A percentile compares a stretch with the other conserved stretches of the same genome.
Conservation (phyloP, 2,888 invertebrate genomes). For the Amphimallon solstitiale region DNA sequence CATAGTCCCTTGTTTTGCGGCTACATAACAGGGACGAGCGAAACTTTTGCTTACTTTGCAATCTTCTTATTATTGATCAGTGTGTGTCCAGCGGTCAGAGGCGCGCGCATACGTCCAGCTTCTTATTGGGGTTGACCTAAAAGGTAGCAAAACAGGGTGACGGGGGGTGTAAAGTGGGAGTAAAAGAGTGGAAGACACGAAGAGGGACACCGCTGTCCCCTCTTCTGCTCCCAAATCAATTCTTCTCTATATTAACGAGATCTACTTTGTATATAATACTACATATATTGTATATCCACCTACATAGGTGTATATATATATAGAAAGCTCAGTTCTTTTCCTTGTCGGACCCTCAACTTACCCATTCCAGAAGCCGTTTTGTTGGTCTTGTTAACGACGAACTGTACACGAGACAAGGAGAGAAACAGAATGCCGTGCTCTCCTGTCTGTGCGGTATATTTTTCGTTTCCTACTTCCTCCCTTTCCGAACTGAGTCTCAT, state of each 20-base stretch:
- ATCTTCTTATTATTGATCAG: constrained; percentile 67
- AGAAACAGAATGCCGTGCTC: background rate
- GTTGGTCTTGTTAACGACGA: constrained; percentile 18
- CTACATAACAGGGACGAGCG: constrained; percentile 50
- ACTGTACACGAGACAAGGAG: constrained; percentile 18
- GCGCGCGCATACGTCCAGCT: constrained; percentile 62
- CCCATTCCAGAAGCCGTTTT: background rate
- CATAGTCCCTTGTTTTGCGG: constrained; percentile 36
- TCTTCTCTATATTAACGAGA: constrained; percentile 49
- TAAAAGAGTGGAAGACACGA: background rate
- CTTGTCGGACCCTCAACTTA: constrained; percentile 35
- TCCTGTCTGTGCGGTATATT: background rate
- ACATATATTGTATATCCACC: background rate
- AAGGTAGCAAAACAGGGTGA: constrained; percentile 27
- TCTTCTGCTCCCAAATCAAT: constrained; percentile 45
- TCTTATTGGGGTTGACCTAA: constrained; percentile 43
- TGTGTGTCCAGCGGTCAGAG: constrained; percentile 63
- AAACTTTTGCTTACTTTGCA: constrained; percentile 66
- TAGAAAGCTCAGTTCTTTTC: constrained; percentile 5
- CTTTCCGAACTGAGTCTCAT: background rate
- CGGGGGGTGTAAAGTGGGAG: background rate
- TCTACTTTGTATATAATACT: constrained; percentile 8
- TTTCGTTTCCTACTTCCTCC: background rate
- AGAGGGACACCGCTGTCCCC: background rate
- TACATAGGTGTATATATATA: background rate